Conservation (phyloP, 2,113 vertebrate species). For the Ciconia maguari region DNA sequence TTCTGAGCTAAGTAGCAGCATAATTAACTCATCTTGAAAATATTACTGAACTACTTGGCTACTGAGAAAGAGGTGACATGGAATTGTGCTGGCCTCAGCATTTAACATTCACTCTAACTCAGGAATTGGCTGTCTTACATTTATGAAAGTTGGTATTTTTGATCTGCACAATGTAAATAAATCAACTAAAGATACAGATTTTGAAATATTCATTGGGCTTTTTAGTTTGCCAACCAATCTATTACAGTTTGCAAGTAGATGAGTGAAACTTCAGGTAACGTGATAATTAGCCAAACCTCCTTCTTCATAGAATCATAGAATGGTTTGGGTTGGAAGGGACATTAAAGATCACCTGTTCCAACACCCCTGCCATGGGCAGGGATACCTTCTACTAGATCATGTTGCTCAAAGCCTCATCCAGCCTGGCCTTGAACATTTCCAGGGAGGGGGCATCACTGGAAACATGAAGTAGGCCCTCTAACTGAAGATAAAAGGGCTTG, state of each 20-base stretch:
- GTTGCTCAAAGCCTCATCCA: background rate
- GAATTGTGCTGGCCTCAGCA: background rate
- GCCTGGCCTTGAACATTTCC: background rate
- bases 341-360: background rate
- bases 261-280: background rate
- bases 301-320: background rate
- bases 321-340: background rate
- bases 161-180: background rate
- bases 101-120: background rate
- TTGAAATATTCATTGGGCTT: background rate
- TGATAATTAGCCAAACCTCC: background rate
- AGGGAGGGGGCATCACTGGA: fast-evolving
- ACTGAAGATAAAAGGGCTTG: background rate
- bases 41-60: background rate
- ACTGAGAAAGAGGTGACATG: background rate
- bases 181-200: background rate
- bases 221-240: background rate
- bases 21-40: background rate
- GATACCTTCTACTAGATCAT: background rate
- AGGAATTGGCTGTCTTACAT: background rate
- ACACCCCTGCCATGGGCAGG: background rate
- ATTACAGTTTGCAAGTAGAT: background rate
- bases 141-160: background rate
- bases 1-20: background rate
- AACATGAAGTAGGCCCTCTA: background rate